Evolutionary conservation across 2,797 vertebrate species (phyloP).

Genomic region (Trematomus bernacchii): DNA sequence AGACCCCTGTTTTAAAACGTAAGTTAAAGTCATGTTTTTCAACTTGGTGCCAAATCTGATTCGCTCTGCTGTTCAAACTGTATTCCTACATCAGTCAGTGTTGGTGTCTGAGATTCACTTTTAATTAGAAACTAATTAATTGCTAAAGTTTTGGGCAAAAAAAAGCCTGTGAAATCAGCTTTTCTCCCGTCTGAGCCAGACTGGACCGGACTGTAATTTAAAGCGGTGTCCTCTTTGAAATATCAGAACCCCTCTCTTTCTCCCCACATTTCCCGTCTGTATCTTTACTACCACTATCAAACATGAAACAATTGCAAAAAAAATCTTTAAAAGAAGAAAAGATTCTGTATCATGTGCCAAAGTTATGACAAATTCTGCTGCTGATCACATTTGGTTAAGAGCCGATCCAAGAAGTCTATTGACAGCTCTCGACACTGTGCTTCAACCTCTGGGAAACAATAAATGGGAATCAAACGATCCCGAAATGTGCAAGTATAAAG

Average conservation of each 20-base stretch:
- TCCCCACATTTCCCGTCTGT: neutral
- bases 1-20: constrained; percentile 99
- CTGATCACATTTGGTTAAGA: constrained; percentile 2
- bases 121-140: neutral
- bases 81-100: neutral
- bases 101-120: neutral
- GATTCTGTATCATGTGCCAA: neutral
- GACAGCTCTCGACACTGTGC: neutral
- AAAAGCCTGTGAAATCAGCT: neutral
- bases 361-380: constrained; percentile 4
- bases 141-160: neutral
- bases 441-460: neutral
- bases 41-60: neutral
- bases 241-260: neutral
- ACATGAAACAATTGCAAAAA: neutral
- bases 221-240: neutral
- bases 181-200: neutral
- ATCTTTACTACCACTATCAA: neutral
- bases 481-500: constrained; percentile 1
- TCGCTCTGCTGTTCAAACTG: neutral
- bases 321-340: neutral
- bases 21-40: constrained; percentile 72
- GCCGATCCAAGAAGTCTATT: constrained; percentile 4
- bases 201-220: neutral
- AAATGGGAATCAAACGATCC: constrained; percentile 14